These are phyloP conservation scores for Lepeophtheirus salmonis DNA, from an alignment of 1,140 invertebrate genomes.

Conservation along the genomic window DNA sequence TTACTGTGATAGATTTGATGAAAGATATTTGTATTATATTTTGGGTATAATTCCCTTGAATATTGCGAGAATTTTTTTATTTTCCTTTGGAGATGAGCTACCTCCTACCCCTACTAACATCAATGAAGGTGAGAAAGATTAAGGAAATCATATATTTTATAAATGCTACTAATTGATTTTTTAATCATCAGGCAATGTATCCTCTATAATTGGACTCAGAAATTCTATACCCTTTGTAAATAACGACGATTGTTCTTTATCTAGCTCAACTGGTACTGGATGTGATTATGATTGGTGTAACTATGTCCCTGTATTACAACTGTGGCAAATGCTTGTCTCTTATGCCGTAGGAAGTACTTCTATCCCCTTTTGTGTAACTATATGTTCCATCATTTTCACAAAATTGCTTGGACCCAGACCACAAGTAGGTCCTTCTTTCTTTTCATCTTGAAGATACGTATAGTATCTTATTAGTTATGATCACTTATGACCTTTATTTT, in stretches of 20 bases:
- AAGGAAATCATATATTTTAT: too few species aligned
- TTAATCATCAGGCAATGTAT: neutral
- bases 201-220: neutral
- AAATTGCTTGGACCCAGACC: slow-evolving; percentile 20
- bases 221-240: neutral
- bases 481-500: neutral
- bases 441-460: too few species aligned
- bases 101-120: neutral
- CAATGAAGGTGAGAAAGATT: too few species aligned
- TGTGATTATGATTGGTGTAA: slow-evolving; percentile 20
- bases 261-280: neutral
- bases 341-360: slow-evolving; percentile 17
- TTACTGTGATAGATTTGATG: neutral
- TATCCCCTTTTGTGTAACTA: slow-evolving; percentile 19
- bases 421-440: slow-evolving; percentile 1
- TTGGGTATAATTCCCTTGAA: neutral
- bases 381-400: slow-evolving; percentile 20
- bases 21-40: neutral
- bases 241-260: neutral
- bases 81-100: neutral
- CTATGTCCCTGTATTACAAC: slow-evolving; percentile 21
- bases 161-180: neutral
- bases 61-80: neutral
- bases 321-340: slow-evolving; percentile 19
- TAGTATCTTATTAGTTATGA: neutral